Evolutionary conservation across 2,888 invertebrate genomes (phyloP).

Genomic region (Agapetus fuscipes): DNA sequence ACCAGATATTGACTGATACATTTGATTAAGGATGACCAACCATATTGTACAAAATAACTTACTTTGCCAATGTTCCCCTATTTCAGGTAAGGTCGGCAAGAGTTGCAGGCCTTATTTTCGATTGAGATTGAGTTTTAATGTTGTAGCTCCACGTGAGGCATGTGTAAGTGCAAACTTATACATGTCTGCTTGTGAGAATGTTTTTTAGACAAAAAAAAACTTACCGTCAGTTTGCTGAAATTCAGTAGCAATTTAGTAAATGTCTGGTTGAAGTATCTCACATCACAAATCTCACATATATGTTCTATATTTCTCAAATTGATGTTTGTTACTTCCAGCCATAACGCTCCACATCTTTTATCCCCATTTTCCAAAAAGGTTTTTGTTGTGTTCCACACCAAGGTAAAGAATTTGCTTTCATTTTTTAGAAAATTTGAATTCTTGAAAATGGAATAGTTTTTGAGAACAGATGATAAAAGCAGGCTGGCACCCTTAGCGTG

Average conservation of each 20-base stretch:
- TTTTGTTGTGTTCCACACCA: conserved; percentile 6
- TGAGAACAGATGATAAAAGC: conserved; percentile 10
- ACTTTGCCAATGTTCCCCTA: too few relatives aligned
- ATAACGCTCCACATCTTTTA: conserved; percentile 5
- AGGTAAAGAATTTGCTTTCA: conserved; percentile 2
- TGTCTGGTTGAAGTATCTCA: conserved; percentile 10
- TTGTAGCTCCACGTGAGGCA: too few relatives aligned
- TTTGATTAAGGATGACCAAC: too few relatives aligned
- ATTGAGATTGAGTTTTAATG: too few relatives aligned
- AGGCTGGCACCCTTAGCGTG: conserved; percentile 12
- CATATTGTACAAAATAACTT: too few relatives aligned
- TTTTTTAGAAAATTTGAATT: conserved; percentile 1
- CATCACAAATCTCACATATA: conserved; percentile 13
- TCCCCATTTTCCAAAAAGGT: conserved; percentile 7
- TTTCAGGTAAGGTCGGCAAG: too few relatives aligned
- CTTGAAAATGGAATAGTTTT: conserved; percentile 4
- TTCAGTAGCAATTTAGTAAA: conserved; percentile 11
- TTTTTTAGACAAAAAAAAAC: too few relatives aligned
- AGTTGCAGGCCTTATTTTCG: too few relatives aligned
- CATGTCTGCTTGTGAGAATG: too few relatives aligned
- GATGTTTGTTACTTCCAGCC: conserved; percentile 8
- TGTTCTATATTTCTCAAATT: conserved; percentile 10
- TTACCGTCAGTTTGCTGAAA: conserved; percentile 5
- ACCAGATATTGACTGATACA: too few relatives aligned
- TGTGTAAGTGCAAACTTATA: too few relatives aligned